phyloP scores from a whole-genome alignment of 2,888 invertebrate species.

The Drosophila parthenogenetica region DNA sequence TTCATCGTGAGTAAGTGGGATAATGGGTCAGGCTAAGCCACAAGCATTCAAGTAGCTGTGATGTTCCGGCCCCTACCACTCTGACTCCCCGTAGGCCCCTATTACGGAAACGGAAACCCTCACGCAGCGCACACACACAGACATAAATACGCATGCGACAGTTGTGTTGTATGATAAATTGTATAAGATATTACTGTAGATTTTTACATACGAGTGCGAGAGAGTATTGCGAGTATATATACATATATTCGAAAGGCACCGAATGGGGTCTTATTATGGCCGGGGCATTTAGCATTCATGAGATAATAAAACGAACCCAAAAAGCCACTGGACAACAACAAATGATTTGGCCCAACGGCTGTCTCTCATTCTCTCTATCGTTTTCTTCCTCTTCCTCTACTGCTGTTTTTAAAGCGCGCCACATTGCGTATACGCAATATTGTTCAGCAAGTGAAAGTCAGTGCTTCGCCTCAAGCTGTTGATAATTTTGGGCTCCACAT shows the following conservation, averaged over 20 bases:
- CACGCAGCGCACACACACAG: conserved; percentile 43
- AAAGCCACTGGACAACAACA: conserved; percentile 75
- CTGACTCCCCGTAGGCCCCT: background rate
- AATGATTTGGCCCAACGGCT: conserved; percentile 66
- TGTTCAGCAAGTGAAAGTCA: conserved; percentile 67
- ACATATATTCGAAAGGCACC: conserved; percentile 22
- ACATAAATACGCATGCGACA: conserved; percentile 44
- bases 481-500: conserved; percentile 66
- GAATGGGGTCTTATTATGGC: conserved; percentile 55
- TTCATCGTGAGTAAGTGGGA: conserved; percentile 79
- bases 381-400: conserved; percentile 9
- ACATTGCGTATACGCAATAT: conserved; percentile 76
- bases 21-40: conserved; percentile 80
- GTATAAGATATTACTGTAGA: conserved; percentile 74
- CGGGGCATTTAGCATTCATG: conserved; percentile 79
- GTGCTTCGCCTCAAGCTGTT: conserved; percentile 68
- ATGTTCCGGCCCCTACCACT: conserved; percentile 8
- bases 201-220: conserved; percentile 57
- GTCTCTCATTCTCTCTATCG: conserved; percentile 9
- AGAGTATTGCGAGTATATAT: conserved; percentile 12
- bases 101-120: conserved; percentile 59
- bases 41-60: conserved; percentile 70
- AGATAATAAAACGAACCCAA: conserved; percentile 72
- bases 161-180: conserved; percentile 74
- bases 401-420: conserved; percentile 47